phyloP scores from a whole-genome alignment of 92 coral and sea anemone genomes.

The Umimayanthus chanpuru region DNA sequence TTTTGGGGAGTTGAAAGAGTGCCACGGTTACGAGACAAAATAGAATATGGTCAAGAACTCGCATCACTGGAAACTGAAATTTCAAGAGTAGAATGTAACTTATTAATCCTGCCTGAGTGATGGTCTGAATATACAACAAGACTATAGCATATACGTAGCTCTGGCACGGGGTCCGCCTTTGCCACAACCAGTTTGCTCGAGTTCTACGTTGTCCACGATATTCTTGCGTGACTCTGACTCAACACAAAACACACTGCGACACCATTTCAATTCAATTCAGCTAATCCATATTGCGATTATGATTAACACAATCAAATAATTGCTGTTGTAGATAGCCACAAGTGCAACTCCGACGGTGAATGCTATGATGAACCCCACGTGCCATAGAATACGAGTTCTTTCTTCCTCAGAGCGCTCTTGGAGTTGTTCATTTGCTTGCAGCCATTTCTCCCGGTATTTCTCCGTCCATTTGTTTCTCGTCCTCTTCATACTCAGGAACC shows the following conservation, averaged over 20 bases:
- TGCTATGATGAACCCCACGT: constrained; percentile 71
- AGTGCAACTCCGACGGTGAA: constrained; percentile 74
- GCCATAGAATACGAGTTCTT: constrained; percentile 50
- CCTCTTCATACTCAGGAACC: background rate
- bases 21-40: background rate
- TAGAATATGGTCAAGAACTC: background rate
- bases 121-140: background rate
- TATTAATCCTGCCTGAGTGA: background rate
- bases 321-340: constrained; percentile 72
- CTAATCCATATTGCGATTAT: constrained; percentile 83
- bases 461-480: background rate
- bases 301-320: constrained; percentile 78
- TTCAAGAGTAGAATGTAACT: background rate
- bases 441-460: constrained; percentile 44
- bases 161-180: background rate
- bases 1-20: background rate
- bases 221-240: background rate
- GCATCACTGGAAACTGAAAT: background rate
- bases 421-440: constrained; percentile 58
- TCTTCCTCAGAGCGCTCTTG: constrained; percentile 53
- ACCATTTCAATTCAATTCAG: background rate
- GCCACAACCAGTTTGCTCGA: too few relatives aligned
- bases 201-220: too few relatives aligned
- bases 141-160: background rate
- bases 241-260: too few relatives aligned